Evolutionary conservation across 2,797 vertebrate genomes (phyloP), one percentile per base, ranked within the genome.

Genomic region (Linurgus olivaceus): DNA sequence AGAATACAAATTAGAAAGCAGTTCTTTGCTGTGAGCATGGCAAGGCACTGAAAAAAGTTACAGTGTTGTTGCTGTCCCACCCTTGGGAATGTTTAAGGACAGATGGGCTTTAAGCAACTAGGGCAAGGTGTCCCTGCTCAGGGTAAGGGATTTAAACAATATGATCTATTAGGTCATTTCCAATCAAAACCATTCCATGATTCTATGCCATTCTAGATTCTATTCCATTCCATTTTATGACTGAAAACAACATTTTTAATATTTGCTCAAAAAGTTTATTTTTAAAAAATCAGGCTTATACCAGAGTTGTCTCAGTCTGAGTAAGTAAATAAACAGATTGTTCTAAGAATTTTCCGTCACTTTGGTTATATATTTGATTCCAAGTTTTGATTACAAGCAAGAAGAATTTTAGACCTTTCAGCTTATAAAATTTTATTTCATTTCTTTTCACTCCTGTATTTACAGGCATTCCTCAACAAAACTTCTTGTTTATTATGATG

Each of bases 111-210:
- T 68, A 25, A 68, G 35, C 3, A 17, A 4, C 9, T 10, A 42
- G 6, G 24, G 3, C 15, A 74, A 68, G 26, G 7, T 42, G 21
- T 54, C 38, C 23, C 26, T 67, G 15, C 9, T 37, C 23, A 42
- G 7, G 6, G 16, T 10, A 40, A 26, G 11, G 21, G 9, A 19
- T 24, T 28, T 10, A 61, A 88, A 68, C 0, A 0, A 61, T 6
- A 14, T 17, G 7, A 48, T 37, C 6, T 9, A 8, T 42, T 35
- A 13, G 9, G 8, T 48, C 3, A 12, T 54, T 59, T 67, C 17
- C 17, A 35, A 19, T 45, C 7, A 21, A 66, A 80, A 52, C 5
- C 8, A 29, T 50, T 72, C 23, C 28, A 14, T 44, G 31, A 31
- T 47, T 73, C 18, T 29, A 29, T 61, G 29, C 18, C 13, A 29